A percentile compares a stretch with the other conserved stretches of the same genome.
These are phyloP conservation scores for Phragmatobia fuliginosa DNA, from an alignment of 2,888 invertebrate genomes.

Conservation along the genomic window DNA sequence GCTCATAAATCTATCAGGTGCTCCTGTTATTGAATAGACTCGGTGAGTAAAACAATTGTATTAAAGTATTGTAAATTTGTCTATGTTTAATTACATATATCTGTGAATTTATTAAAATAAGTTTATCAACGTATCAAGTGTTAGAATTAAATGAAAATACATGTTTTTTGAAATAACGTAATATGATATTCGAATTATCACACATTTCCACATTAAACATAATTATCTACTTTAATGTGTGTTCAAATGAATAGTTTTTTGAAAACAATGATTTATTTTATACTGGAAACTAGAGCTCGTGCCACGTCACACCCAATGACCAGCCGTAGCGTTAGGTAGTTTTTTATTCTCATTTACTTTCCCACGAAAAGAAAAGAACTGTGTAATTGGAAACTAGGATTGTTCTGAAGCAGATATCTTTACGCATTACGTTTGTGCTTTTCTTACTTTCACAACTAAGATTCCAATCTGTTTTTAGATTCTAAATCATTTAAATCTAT, in stretches of 20 bases:
- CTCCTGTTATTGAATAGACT: slow-evolving; percentile 77
- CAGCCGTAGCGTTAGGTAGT: slow-evolving; percentile 58
- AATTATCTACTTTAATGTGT: too few relatives aligned
- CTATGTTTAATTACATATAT: slow-evolving; percentile 22
- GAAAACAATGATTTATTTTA: neutral
- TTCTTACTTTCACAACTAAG: slow-evolving; percentile 34
- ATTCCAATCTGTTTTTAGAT: slow-evolving; percentile 7
- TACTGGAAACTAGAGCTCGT: neutral
- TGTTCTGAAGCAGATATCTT: slow-evolving; percentile 67
- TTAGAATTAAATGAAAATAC: neutral
- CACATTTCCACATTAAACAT: too few relatives aligned
- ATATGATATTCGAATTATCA: too few relatives aligned
- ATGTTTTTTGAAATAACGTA: neutral
- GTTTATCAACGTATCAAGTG: neutral
- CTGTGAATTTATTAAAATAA: neutral
- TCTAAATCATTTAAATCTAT: neutral
- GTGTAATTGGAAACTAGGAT: slow-evolving; percentile 77
- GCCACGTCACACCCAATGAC: slow-evolving; percentile 18
- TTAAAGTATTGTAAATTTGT: slow-evolving; percentile 67
- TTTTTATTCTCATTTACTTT: slow-evolving; percentile 77
- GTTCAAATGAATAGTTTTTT: neutral
- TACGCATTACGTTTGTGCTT: slow-evolving; percentile 61
- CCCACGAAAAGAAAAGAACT: slow-evolving; percentile 79
- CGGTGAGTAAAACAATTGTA: slow-evolving; percentile 73
- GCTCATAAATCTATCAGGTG: slow-evolving; percentile 79